Conservation (phyloP, 2,888 invertebrate genomes). For the Polylopha cassiicola region DNA sequence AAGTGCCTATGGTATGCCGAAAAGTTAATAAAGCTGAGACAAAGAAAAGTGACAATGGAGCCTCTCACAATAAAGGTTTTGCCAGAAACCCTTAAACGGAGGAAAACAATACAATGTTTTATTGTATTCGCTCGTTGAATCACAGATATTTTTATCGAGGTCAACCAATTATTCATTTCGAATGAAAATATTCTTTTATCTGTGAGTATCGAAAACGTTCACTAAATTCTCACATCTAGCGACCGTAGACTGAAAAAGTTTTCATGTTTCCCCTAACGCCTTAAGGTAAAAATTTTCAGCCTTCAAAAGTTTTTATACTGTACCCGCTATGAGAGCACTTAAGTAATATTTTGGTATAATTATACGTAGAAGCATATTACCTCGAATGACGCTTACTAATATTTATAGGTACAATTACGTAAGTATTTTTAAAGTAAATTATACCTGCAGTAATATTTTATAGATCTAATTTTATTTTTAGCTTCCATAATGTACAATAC, state of each 20-base stretch:
- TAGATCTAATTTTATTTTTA: conserved; percentile 3
- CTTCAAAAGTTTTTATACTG: conserved; percentile 32
- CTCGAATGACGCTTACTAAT: too few relatives aligned
- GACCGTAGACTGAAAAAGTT: conserved; percentile 31
- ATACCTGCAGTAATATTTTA: background rate
- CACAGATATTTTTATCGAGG: conserved; percentile 18
- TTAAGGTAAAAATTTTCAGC: conserved; percentile 28
- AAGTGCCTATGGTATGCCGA: conserved; percentile 2
- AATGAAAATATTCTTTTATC: conserved; percentile 10
- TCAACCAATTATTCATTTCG: conserved; percentile 21
- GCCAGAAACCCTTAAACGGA: conserved; percentile 15
- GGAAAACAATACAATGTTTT: conserved; percentile 18
- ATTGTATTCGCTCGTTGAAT: conserved; percentile 16
- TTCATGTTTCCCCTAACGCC: conserved; percentile 34
- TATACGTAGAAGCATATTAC: too few relatives aligned
- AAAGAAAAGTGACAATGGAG: conserved; percentile 12
- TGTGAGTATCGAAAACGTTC: conserved; percentile 1
- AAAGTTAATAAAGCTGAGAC: conserved; percentile 12
- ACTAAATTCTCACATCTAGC: conserved; percentile 4
- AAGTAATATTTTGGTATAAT: too few relatives aligned
- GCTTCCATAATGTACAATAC: too few relatives aligned
- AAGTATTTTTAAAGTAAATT: background rate
- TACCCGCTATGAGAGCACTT: too few relatives aligned
- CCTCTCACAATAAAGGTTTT: conserved; percentile 13
- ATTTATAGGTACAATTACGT: conserved; percentile 1